phyloP scores from a whole-genome alignment of 2,888 invertebrate genomes.

The Drosophila kambysellisi region DNA sequence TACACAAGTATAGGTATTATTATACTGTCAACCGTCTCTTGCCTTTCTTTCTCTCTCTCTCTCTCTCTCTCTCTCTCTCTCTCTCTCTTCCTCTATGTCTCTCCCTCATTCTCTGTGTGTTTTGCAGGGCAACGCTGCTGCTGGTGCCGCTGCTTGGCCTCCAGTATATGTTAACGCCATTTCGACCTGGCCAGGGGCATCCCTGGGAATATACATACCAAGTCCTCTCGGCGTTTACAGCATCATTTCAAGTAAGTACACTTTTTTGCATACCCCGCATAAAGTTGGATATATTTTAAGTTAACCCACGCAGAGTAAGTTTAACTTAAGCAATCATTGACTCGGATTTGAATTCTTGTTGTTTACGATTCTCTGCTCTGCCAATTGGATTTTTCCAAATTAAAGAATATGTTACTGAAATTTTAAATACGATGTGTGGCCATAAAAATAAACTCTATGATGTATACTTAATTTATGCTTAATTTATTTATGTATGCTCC shows the following conservation, averaged over 20 bases:
- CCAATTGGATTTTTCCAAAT: not conserved
- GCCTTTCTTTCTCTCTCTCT: not conserved
- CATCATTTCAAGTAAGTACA: slow-evolving; percentile 92
- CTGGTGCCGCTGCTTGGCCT: slow-evolving; percentile 96
- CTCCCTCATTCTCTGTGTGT: slow-evolving; percentile 13
- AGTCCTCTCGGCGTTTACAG: slow-evolving; percentile 93
- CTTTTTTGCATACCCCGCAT: slow-evolving; percentile 18
- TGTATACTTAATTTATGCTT: not conserved
- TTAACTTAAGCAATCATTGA: not conserved
- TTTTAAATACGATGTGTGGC: not conserved
- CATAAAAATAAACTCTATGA: not conserved
- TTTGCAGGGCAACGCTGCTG: slow-evolving; percentile 91
- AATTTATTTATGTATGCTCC: not conserved
- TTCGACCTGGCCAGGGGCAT: slow-evolving; percentile 90
- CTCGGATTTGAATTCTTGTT: not conserved
- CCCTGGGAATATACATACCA: slow-evolving; percentile 93
- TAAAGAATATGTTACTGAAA: not conserved
- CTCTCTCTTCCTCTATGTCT: slow-evolving; percentile 16
- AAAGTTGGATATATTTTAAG: not conserved
- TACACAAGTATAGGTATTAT: slow-evolving; percentile 55
- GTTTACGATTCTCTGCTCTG: not conserved
- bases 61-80: slow-evolving; percentile 7
- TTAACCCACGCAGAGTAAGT: not conserved
- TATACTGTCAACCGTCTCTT: slow-evolving; percentile 23
- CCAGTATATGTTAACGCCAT: slow-evolving; percentile 95